Conservation (phyloP, 2,888 invertebrate species). For the Sarcophaga subvicina region DNA sequence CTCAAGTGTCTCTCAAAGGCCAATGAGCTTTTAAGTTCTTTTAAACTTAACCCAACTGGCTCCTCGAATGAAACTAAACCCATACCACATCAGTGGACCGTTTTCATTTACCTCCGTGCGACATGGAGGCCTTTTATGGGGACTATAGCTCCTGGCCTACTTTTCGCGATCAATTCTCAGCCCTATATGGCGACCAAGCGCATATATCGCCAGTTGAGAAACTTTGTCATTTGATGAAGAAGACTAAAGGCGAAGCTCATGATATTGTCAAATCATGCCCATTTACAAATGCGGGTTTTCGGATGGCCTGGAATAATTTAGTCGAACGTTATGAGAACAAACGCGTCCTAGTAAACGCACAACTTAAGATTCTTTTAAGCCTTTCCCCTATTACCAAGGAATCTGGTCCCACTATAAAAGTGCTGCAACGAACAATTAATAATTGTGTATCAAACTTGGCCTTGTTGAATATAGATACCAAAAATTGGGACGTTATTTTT, state of each 20-base stretch:
- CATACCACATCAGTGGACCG: no score
- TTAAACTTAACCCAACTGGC: no score
- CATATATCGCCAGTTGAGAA: background rate
- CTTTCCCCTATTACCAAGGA: background rate
- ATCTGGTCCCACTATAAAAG: background rate
- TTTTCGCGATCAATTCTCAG: background rate
- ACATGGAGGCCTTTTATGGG: no score
- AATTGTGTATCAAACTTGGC: background rate
- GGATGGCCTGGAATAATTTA: background rate
- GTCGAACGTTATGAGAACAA: background rate
- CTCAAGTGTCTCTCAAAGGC: background rate
- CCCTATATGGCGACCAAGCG: background rate
- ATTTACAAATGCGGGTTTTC: no score
- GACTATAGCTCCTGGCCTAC: background rate
- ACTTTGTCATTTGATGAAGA: background rate
- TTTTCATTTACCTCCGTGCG: no score
- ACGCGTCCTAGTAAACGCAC: no score
- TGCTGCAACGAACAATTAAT: background rate
- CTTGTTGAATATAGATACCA: background rate
- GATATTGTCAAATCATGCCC: no score
- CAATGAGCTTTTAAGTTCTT: constrained; percentile 1
- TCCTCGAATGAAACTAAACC: no score
- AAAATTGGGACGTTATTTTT: background rate
- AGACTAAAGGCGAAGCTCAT: background rate
- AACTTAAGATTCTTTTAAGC: no score